These are phyloP conservation scores for Nothoprocta perdicaria DNA, from an alignment of 2,113 vertebrate genomes.

Conservation along the genomic window DNA sequence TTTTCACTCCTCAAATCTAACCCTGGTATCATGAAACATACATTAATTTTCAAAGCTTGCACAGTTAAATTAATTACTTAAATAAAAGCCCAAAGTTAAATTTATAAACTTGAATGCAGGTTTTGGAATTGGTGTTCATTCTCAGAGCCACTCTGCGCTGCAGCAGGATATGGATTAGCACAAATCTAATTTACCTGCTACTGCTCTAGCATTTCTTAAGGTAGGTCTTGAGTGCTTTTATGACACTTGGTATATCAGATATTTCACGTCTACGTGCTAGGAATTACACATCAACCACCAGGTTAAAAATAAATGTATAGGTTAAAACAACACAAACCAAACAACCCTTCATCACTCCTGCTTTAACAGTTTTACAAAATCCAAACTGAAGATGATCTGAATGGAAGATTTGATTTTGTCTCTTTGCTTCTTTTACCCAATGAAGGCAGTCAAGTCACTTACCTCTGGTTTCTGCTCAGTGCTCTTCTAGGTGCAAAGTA, in stretches of 20 bases:
- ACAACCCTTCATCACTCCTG: neutral
- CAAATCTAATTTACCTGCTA: neutral
- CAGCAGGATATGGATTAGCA: neutral
- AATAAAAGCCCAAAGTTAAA: neutral
- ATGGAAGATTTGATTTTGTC: neutral
- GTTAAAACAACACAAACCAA: neutral
- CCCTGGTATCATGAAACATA: fast-evolving
- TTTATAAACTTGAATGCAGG: neutral
- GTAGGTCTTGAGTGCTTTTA: neutral
- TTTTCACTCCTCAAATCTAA: neutral
- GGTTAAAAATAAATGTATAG: neutral
- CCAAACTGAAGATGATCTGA: neutral
- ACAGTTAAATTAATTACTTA: neutral
- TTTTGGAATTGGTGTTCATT: neutral
- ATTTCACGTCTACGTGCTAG: neutral
- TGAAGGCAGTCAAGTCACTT: neutral
- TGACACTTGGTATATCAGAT: fast-evolving
- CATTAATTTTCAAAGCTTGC: neutral
- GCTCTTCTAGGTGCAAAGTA: neutral
- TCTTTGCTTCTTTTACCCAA: neutral
- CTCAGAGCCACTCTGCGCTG: neutral
- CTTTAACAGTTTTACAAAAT: neutral
- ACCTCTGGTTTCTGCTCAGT: neutral
- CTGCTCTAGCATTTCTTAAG: neutral
- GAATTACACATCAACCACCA: neutral